Percentiles rank a stretch among this genome's conserved stretches.
phyloP scores from a whole-genome alignment of 1,140 invertebrate genomes.

The Onthophagus taurus region DNA sequence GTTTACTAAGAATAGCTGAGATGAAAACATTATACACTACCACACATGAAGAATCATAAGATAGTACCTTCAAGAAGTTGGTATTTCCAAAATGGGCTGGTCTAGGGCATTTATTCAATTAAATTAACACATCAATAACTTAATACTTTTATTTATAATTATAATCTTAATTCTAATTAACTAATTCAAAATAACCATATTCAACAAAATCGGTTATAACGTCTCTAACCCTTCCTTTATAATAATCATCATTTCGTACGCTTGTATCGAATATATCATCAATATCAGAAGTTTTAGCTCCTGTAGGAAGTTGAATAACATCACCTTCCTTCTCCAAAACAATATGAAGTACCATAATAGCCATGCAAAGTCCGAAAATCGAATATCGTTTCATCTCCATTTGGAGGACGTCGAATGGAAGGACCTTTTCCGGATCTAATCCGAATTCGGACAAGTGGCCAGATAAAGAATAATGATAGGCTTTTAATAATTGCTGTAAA shows the following conservation, averaged over 20 bases:
- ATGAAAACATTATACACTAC: too few relatives aligned
- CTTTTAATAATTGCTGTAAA: constrained; percentile 40
- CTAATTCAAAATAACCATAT: constrained; percentile 10
- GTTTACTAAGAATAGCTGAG: background rate
- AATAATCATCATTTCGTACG: constrained; percentile 2
- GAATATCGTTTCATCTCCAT: constrained; percentile 12
- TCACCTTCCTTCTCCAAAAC: background rate
- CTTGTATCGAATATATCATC: background rate
- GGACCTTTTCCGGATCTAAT: constrained; percentile 37
- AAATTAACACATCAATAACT: too few relatives aligned
- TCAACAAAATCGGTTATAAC: constrained; percentile 3
- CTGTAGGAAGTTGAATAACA: background rate
- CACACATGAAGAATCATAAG: too few relatives aligned
- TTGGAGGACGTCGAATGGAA: constrained; percentile 28
- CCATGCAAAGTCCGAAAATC: constrained; percentile 8
- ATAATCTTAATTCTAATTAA: constrained; percentile 2
- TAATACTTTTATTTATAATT: background rate
- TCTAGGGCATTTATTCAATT: too few relatives aligned
- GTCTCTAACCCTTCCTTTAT: constrained; percentile 5
- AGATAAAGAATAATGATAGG: constrained; percentile 46
- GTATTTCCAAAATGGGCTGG: too few relatives aligned
- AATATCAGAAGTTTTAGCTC: background rate
- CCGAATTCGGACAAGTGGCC: constrained; percentile 36
- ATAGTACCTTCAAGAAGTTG: too few relatives aligned
- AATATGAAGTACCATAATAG: constrained; percentile 5